phyloP scores from a whole-genome alignment of 2,113 vertebrate species.

The Bambusicola thoracicus region DNA sequence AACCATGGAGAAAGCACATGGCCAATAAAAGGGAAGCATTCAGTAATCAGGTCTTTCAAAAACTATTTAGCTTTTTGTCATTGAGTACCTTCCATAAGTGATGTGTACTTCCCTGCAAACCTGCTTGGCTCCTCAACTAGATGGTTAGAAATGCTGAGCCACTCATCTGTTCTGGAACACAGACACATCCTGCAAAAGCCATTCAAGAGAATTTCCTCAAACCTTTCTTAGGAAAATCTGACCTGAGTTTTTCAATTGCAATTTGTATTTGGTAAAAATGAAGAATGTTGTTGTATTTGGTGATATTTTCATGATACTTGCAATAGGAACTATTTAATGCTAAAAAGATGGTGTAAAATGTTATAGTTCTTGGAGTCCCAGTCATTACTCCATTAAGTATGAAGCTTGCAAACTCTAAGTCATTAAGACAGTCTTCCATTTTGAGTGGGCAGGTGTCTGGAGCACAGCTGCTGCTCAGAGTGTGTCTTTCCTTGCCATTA shows the following conservation, averaged over 20 bases:
- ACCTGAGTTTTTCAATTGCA: not conserved
- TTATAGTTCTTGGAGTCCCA: not conserved
- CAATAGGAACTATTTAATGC: conserved; percentile 12
- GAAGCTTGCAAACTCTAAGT: conserved; percentile 23
- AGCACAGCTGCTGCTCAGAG: conserved; percentile 15
- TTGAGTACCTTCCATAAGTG: conserved; percentile 83
- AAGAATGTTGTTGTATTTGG: not conserved
- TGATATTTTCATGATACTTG: not conserved
- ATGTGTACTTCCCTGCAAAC: conserved; percentile 77
- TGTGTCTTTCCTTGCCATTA: conserved; percentile 37
- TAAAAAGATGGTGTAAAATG: conserved; percentile 38
- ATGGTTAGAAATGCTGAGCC: conserved; percentile 64
- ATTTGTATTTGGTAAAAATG: not conserved
- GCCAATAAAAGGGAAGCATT: conserved; percentile 75
- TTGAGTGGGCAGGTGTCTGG: not conserved
- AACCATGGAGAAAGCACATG: conserved; percentile 82
- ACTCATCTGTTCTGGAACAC: conserved; percentile 55
- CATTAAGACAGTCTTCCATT: conserved; percentile 25
- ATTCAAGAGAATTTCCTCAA: not conserved
- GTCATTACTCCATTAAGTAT: conserved; percentile 7
- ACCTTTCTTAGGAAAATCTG: not conserved
- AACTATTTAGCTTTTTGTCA: conserved; percentile 86
- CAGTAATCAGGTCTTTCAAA: conserved; percentile 91
- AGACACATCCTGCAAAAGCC: not conserved
- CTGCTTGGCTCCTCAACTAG: conserved; percentile 16